Conservation (phyloP, 1,140 invertebrate species). For the Campoletis sonorensis region DNA sequence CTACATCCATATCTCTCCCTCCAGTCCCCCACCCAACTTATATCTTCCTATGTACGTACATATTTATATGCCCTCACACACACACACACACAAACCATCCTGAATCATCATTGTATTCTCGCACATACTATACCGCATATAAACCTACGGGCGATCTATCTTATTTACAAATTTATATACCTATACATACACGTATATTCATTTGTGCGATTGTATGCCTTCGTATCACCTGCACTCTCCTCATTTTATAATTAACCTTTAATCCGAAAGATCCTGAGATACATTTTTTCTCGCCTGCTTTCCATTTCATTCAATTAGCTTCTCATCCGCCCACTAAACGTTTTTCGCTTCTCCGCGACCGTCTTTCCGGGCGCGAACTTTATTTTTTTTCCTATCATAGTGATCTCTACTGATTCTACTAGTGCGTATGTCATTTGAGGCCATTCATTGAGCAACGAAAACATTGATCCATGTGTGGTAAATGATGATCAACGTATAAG, state of each 20-base stretch:
- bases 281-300: conserved; percentile 29
- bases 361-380: too few species aligned
- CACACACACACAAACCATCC: not conserved
- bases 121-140: too few species aligned
- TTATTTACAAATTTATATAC: not conserved
- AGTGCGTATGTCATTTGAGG: too few species aligned
- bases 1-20: not conserved
- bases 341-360: too few species aligned
- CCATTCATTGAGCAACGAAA: too few species aligned
- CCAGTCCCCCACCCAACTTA: not conserved
- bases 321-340: conserved; percentile 5
- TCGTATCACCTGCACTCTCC: conserved; percentile 30
- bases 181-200: too few species aligned
- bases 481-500: too few species aligned
- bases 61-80: conserved; percentile 23
- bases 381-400: too few species aligned
- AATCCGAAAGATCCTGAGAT: conserved; percentile 10
- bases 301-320: conserved; percentile 35
- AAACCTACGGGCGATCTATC: too few species aligned
- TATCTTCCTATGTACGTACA: not conserved
- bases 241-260: conserved; percentile 33
- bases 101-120: conserved; percentile 25
- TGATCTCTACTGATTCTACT: too few species aligned
- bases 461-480: too few species aligned
- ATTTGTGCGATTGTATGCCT: not conserved